Evolutionary conservation across 64 coral and sea anemone species (phyloP), one percentile per base, ranked within the genome.

Genomic region (Hydrozoanthus tunicans): DNA sequence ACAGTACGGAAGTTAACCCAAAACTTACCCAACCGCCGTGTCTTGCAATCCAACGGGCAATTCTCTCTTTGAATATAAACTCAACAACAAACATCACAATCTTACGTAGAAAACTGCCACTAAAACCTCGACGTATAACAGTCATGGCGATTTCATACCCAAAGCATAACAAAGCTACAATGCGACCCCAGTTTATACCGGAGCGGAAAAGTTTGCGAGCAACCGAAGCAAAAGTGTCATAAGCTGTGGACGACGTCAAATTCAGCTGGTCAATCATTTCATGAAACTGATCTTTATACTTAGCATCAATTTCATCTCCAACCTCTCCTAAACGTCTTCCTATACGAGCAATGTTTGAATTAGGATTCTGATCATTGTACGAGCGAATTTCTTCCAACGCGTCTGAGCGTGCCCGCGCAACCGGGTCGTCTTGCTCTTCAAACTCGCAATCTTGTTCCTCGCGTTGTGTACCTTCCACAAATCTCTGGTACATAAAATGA

Each of bases 261-360:
- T 92, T 92, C 56, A 99, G 90, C 59, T 91, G 90, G 58, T 94
- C 94, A 11, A 99, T 99, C 97, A 99, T 99, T 9, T 99, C 97
- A 75, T 96, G 94, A 79, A 99, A 99, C 67, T 99, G 94, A 20
- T 99, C 97, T 66, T 94, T 95, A 64, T 99, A 99, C 81, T 85
- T 95, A 76, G 91, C 92, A 86, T 95, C 92, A 59, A 99, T 99
- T 89, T 99, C 94, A 88, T 99, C 97, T 63, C 97, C 97, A 71
- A 99, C 86, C 65, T 99, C 97, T 90, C 97, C 94, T 60, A 99
- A 81, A 56, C 97, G 94, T 75, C 78, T 91, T 6, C 97, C 94
- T 70, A 99, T 93, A 57, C 92, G 81, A 26, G 90, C 89, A 68
- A 93, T 93, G 89, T 95, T 92, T 14, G 91, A 85, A 91, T 90